Percentiles rank a stretch among this genome's conserved stretches.
phyloP scores from a whole-genome alignment of 2,888 invertebrate genomes.

The Nemotelus nigrinus region DNA sequence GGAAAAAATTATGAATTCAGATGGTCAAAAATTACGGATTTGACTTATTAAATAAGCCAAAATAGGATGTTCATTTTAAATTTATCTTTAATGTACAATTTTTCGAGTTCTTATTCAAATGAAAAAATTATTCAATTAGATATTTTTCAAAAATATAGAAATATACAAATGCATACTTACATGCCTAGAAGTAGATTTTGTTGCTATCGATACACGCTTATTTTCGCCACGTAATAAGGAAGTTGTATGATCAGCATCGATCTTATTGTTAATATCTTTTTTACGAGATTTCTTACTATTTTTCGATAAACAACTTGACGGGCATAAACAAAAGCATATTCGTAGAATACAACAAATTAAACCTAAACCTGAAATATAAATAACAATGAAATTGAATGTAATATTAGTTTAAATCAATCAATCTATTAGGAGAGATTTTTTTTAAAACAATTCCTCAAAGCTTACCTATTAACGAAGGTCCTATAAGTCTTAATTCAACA shows the following conservation, averaged over 20 bases:
- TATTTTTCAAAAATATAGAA: too few relatives aligned
- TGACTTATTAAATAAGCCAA: too few relatives aligned
- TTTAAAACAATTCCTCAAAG: not conserved
- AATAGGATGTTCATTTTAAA: too few relatives aligned
- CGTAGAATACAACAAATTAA: slow-evolving; percentile 84
- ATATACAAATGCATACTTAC: not conserved
- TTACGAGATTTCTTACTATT: slow-evolving; percentile 71
- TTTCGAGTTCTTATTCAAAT: too few relatives aligned
- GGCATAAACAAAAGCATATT: slow-evolving; percentile 84
- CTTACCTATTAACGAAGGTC: slow-evolving; percentile 77
- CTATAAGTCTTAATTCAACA: slow-evolving; percentile 84
- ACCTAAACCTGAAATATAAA: slow-evolving; percentile 70
- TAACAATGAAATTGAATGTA: not conserved
- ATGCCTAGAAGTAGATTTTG: slow-evolving; percentile 55
- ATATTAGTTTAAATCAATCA: too few relatives aligned
- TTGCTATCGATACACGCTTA: slow-evolving; percentile 64
- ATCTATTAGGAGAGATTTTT: not conserved
- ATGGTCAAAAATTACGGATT: too few relatives aligned
- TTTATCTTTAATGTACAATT: too few relatives aligned
- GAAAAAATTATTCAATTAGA: too few relatives aligned
- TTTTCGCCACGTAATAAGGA: slow-evolving; percentile 63
- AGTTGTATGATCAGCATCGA: slow-evolving; percentile 65
- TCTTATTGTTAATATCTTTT: slow-evolving; percentile 64
- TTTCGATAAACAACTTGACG: slow-evolving; percentile 77
- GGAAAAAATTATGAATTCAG: too few relatives aligned